phyloP scores from a whole-genome alignment of 2,797 vertebrate genomes.

The Typhlichthys subterraneus region DNA sequence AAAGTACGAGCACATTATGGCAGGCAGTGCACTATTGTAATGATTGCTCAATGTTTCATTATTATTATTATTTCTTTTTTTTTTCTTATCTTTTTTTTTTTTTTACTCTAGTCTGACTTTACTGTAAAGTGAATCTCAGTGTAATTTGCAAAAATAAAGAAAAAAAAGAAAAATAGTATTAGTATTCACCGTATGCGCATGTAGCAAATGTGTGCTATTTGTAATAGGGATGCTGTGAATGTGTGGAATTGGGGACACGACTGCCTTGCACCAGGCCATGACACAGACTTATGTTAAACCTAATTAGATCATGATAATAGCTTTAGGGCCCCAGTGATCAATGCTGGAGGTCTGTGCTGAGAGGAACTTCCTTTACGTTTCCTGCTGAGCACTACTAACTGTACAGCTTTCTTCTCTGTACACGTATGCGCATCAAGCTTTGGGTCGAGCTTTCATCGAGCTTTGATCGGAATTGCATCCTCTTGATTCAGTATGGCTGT shows the following conservation, averaged over 20 bases:
- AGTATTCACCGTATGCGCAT: constrained; percentile 54
- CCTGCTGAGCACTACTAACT: constrained; percentile 58
- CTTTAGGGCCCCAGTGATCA: constrained; percentile 84
- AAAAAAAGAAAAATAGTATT: constrained; percentile 25
- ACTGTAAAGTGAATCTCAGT: constrained; percentile 39
- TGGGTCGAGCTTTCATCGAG: not conserved
- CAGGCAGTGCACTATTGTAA: constrained; percentile 6
- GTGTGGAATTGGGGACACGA: constrained; percentile 80
- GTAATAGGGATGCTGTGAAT: constrained; percentile 73
- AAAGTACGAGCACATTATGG: not conserved
- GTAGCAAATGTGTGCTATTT: constrained; percentile 69
- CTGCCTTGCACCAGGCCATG: constrained; percentile 80
- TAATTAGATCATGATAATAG: constrained; percentile 86
- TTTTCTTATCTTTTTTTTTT: constrained; percentile 1
- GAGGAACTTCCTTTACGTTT: constrained; percentile 81
- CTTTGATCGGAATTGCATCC: not conserved
- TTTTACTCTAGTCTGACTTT: constrained; percentile 41
- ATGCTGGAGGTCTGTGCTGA: constrained; percentile 75
- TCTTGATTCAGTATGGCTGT: constrained; percentile 22
- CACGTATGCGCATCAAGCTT: not conserved
- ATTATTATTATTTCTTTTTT: not conserved
- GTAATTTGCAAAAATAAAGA: not conserved
- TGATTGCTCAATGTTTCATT: constrained; percentile 18
- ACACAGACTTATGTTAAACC: constrained; percentile 84
- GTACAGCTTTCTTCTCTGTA: constrained; percentile 57